Evolutionary conservation across 1,140 invertebrate genomes (phyloP).

Genomic region (Yoshiicerus persimilis): DNA sequence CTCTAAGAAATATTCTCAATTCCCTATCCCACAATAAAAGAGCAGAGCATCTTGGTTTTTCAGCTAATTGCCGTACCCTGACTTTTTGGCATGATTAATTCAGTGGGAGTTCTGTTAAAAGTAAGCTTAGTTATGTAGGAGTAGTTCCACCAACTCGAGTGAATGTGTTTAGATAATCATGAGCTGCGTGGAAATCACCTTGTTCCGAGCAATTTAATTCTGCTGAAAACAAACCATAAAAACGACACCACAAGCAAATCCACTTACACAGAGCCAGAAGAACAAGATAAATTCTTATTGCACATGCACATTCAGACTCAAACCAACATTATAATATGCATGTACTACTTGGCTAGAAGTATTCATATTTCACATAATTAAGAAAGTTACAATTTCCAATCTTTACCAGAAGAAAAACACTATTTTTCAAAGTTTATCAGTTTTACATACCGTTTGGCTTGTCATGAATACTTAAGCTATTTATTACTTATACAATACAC

Average conservation of each 20-base stretch:
- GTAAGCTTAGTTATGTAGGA: background rate
- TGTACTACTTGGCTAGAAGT: background rate
- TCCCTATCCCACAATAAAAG: background rate
- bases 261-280: background rate
- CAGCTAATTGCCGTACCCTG: background rate
- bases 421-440: background rate
- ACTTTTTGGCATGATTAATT: background rate
- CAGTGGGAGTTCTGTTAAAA: background rate
- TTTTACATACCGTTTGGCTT: background rate
- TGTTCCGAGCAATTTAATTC: background rate
- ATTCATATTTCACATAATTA: background rate
- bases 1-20: background rate
- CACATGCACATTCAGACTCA: background rate
- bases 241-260: background rate
- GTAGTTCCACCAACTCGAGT: too few species aligned
- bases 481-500: background rate
- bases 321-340: background rate
- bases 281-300: conserved; percentile 15
- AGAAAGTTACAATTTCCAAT: background rate
- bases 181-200: background rate
- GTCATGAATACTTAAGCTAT: background rate
- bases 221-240: background rate
- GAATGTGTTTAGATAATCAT: background rate
- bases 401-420: background rate
- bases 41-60: background rate